Evolutionary conservation across 2,888 invertebrate genomes (phyloP), one percentile per base, ranked within the genome.

Genomic region (Cataglyphis rosenhaueri): DNA sequence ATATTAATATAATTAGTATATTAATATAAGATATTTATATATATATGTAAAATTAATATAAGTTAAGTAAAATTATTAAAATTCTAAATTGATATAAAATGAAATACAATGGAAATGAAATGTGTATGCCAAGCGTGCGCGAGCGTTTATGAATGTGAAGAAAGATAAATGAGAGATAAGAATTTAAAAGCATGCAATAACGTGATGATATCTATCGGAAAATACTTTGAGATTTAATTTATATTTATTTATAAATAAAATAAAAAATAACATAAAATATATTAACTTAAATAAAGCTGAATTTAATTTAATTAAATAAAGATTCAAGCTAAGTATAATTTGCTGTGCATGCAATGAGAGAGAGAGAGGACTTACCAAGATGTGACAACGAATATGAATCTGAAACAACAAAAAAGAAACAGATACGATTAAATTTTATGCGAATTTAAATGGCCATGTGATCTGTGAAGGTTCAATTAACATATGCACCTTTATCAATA

Each of bases 321-420:
- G 29, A 15, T 73, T 59, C 41, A n/a, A n/a, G 9, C 9, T 18
- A 48, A 15, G 9, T 25, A 52, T 32, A 64, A 64, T 55, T 55
- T 25, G 41, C 25, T 44, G 29, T 29, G 82, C 64, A 82, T 83
- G 66, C 61, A 83, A 84, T 82, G 62, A 70, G 75, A 76, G n/a
- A 21, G 21, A 81, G 84, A 81, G 84, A 85, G 84, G 87, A 94
- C 94, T 94, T 91, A 94, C 94, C 94, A 86, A 94, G 92, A 91
- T 93, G 94, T 84, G 93, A 94, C 91, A 92, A 92, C 87, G 92
- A 93, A 92, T 94, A 92, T 85, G 94, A 92, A 93, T 93, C 94
- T 94, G 94, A 92, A 94, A 94, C 93, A 93, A 86, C 86, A 92
- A 90, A 75, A 92, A 90, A 81, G 86, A 92, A 83, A 88, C 59